Conservation (phyloP, 2,797 vertebrate genomes). For the Thalassophryne amazonica region DNA sequence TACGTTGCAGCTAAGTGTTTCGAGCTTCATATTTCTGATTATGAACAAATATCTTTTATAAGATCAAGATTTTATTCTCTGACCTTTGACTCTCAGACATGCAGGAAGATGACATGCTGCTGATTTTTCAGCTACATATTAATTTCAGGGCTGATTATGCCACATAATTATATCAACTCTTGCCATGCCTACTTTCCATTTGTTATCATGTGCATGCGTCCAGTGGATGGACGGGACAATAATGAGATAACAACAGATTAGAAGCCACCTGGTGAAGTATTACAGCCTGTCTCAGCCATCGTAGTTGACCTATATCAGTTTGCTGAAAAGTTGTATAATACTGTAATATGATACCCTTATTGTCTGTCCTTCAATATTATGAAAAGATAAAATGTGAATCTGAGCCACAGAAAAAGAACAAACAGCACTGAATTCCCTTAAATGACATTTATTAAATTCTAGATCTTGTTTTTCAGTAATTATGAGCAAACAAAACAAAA, state of each 20-base stretch:
- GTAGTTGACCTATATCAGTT: too few species aligned
- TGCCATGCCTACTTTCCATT: background rate
- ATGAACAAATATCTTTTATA: background rate
- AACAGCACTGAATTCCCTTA: constrained; percentile 50
- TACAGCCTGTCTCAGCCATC: too few species aligned
- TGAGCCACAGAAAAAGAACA: background rate
- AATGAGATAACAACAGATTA: constrained; percentile 55
- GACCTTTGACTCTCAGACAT: constrained; percentile 12
- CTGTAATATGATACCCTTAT: too few species aligned
- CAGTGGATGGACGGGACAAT: background rate
- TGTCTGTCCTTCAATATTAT: too few species aligned
- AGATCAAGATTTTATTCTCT: background rate
- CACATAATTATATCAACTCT: background rate
- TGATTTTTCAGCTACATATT: background rate
- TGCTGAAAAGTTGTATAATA: too few species aligned
- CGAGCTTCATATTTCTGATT: background rate
- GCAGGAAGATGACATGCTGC: background rate
- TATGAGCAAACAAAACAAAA: constrained; percentile 81
- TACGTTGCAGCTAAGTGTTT: too few species aligned
- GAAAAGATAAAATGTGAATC: constrained; percentile 3
- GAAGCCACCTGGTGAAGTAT: too few species aligned
- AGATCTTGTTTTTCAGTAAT: constrained; percentile 76
- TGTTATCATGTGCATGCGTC: background rate
- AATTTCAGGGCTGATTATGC: background rate
- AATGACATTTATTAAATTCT: constrained; percentile 78